phyloP scores from a whole-genome alignment of 2,797 vertebrate species.

The Enteromius thamalakanensis region DNA sequence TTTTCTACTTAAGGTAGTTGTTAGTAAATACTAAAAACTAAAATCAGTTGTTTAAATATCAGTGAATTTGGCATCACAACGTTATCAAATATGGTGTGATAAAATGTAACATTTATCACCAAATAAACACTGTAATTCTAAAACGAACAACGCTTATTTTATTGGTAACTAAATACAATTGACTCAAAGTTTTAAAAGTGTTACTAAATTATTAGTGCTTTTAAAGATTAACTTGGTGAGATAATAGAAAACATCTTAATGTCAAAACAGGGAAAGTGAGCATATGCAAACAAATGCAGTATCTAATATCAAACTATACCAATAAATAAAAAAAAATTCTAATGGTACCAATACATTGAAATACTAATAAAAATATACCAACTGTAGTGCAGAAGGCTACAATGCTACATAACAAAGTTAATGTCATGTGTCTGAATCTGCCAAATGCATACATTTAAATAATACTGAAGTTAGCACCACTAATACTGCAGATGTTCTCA shows the following conservation, averaged over 20 bases:
- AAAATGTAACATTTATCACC: too few relatives aligned
- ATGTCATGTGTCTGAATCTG: not conserved
- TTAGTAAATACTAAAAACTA: too few relatives aligned
- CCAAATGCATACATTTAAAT: not conserved
- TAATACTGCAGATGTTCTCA: constrained; percentile 60
- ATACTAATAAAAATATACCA: not conserved
- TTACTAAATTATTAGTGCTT: not conserved
- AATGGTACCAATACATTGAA: not conserved
- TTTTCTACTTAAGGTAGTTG: too few relatives aligned
- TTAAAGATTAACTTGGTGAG: not conserved
- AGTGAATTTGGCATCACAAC: not conserved
- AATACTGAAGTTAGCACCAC: not conserved
- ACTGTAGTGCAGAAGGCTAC: not conserved
- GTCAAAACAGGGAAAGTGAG: not conserved
- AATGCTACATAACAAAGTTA: not conserved
- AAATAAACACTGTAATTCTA: not conserved
- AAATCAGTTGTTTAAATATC: not conserved
- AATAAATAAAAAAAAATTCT: not conserved
- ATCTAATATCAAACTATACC: not conserved
- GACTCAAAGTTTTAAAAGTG: not conserved
- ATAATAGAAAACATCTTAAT: not conserved
- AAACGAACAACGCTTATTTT: not conserved
- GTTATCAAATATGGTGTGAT: not conserved
- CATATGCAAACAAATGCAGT: not conserved
- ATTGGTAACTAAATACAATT: not conserved